Conservation (phyloP, 2,888 invertebrate species). For the Dolomedes plantarius region DNA sequence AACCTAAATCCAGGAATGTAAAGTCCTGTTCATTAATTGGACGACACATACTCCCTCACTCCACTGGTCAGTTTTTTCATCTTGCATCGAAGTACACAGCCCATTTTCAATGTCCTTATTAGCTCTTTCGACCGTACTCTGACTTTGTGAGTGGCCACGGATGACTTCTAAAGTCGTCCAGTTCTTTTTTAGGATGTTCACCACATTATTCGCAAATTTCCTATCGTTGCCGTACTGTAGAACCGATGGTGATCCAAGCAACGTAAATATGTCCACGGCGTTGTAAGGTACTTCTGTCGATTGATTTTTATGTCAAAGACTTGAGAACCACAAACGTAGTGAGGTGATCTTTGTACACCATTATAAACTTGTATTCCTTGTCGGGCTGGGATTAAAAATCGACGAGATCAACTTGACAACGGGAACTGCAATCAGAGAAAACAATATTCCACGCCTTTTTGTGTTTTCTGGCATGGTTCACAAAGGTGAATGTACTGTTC, state of each 20-base stretch:
- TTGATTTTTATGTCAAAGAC: slow-evolving; percentile 67
- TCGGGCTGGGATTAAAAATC: no score
- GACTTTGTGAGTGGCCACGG: slow-evolving; percentile 44
- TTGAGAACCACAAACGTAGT: slow-evolving; percentile 72
- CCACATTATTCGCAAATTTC: slow-evolving; percentile 66
- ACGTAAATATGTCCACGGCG: slow-evolving; percentile 67
- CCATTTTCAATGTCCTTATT: slow-evolving; percentile 60
- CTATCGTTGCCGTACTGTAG: slow-evolving; percentile 71
- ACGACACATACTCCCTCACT: no score
- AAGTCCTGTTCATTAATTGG: slow-evolving; percentile 23
- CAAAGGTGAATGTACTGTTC: no score
- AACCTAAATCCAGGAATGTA: slow-evolving; percentile 27
- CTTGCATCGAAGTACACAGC: slow-evolving; percentile 52
- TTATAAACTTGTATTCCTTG: no score
- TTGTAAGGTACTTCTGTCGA: slow-evolving; percentile 63
- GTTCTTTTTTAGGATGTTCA: slow-evolving; percentile 37
- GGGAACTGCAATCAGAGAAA: no score
- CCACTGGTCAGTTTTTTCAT: slow-evolving; percentile 35
- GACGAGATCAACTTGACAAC: no score
- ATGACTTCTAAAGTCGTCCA: slow-evolving; percentile 54
- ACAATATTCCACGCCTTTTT: slow-evolving; percentile 50
- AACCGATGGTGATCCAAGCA: slow-evolving; percentile 69
- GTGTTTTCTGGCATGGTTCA: slow-evolving; percentile 62
- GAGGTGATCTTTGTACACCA: no score
- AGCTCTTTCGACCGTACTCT: slow-evolving; percentile 37